These are phyloP conservation scores for Pungitius pungitius DNA, from an alignment of 2,113 vertebrate species.

Conservation along the genomic window DNA sequence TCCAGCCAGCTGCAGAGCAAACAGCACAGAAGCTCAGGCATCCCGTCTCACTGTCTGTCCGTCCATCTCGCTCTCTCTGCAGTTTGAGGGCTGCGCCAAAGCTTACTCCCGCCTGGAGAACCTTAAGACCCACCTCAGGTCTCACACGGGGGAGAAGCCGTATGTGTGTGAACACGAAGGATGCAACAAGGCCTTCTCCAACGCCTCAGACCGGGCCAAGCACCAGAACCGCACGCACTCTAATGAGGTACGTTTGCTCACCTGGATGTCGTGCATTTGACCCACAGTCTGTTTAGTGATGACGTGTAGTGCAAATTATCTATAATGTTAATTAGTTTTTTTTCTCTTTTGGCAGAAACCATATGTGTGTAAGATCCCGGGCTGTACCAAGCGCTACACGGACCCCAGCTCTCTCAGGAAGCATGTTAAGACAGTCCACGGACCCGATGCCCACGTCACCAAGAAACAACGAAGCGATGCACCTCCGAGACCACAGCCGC, in stretches of 20 bases:
- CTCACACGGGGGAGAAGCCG: constrained; percentile 98
- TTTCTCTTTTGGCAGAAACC: constrained; percentile 86
- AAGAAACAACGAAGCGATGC: constrained; percentile 92
- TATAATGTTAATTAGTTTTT: background rate
- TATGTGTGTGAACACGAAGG: constrained; percentile 98
- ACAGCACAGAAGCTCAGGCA: constrained; percentile 4
- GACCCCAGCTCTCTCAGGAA: constrained; percentile 98
- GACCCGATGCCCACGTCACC: constrained; percentile 95
- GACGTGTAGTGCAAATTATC: background rate
- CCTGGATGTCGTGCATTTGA: background rate
- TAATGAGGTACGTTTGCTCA: constrained; percentile 86
- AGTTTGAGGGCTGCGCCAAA: constrained; percentile 98
- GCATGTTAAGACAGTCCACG: constrained; percentile 96
- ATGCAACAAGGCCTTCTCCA: constrained; percentile 99
- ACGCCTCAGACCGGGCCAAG: constrained; percentile 97
- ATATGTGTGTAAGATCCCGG: constrained; percentile 96
- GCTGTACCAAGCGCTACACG: constrained; percentile 97
- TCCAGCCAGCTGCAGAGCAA: constrained; percentile 37
- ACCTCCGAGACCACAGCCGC: constrained; percentile 81
- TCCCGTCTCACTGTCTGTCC: constrained; percentile 2
- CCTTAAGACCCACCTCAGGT: constrained; percentile 97
- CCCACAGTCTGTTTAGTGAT: background rate
- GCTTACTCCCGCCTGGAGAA: constrained; percentile 98
- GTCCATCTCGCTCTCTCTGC: constrained; percentile 58
- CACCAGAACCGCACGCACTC: constrained; percentile 99